Base-by-base conservation (phyloP, 2,888 invertebrate genomes). In the Caenorhabditis zanzibari region DNA sequence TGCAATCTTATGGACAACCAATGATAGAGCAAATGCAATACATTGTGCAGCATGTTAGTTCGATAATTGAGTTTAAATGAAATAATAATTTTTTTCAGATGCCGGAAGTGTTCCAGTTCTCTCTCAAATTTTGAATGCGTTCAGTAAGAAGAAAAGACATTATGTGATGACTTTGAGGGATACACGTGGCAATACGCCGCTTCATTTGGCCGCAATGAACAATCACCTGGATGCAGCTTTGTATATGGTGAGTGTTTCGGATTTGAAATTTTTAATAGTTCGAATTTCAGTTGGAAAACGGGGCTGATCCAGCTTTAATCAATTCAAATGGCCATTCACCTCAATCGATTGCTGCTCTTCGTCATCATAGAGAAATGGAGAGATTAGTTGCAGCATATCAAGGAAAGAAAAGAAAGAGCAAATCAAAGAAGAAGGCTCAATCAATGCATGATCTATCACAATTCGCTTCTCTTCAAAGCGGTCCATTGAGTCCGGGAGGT, bases 1-100 rank as follows among this genome's bases (percentile, higher is more conserved):
- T 47, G 82, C 90, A 0, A 84, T 90, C 28, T 68, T 88, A 4
- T 89, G 88, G 88, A 87, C 85, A 28, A 91, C 91, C 0, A 82
- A 86, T 44, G 91, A 91, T 66, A 69, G 82, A 44, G 91, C 91
- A 7, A 91, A 88, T 47, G 85, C 90, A 6, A 75, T 91, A 24
- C 91, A 91, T 72, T 91, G 90, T 82, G 90, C 90, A 16, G 89
- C 90, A 14, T 91, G 90, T 90, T 49, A 72, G 88, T 82, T n/a
- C 10, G 47, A 28, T 6, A 14, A 0, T 9, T 6, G 7, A 26
- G 24, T n/a, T 2, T 19, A 61, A 19, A 2, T 22, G 19, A 38
- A n/a, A 7, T 26, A 12, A 1, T 26, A 12, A 24, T 9, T 54
- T 52, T 52, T 81, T 88, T 52, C 81, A 91, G 91, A 86, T 79